phyloP scores from a whole-genome alignment of 2,113 vertebrate genomes.

The Phalacrocorax aristotelis region DNA sequence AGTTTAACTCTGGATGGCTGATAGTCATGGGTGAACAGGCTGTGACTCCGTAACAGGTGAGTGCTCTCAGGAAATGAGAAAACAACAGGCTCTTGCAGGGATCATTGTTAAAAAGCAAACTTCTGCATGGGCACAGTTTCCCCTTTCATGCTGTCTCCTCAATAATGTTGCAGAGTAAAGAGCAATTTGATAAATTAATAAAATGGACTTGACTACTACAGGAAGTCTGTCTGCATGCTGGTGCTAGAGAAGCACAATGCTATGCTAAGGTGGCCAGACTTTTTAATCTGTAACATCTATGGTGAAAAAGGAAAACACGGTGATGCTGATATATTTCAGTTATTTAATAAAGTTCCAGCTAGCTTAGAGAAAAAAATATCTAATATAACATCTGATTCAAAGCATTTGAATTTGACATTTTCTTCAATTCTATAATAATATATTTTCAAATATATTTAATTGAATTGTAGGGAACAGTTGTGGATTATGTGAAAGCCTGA shows the following conservation, averaged over 20 bases:
- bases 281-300: not conserved
- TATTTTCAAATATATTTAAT: not conserved
- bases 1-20: not conserved
- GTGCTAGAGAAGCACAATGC: not conserved
- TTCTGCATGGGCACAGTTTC: not conserved
- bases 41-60: not conserved
- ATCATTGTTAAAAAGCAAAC: not conserved
- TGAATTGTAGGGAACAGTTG: not conserved
- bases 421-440: not conserved
- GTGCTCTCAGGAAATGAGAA: not conserved
- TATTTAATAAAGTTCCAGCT: not conserved
- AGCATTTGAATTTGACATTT: not conserved
- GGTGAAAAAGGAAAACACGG: not conserved
- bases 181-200: not conserved
- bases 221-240: not conserved
- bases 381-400: not conserved
- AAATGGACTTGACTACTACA: not conserved
- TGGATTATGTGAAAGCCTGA: not conserved
- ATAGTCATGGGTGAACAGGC: not conserved
- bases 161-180: not conserved
- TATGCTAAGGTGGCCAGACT: not conserved
- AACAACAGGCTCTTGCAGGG: not conserved
- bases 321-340: not conserved
- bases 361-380: not conserved
- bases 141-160: conserved; percentile 28